Percentiles rank a stretch among this genome's conserved stretches.
phyloP scores from a whole-genome alignment of 2,113 vertebrate genomes.

The Noctilio leporinus region DNA sequence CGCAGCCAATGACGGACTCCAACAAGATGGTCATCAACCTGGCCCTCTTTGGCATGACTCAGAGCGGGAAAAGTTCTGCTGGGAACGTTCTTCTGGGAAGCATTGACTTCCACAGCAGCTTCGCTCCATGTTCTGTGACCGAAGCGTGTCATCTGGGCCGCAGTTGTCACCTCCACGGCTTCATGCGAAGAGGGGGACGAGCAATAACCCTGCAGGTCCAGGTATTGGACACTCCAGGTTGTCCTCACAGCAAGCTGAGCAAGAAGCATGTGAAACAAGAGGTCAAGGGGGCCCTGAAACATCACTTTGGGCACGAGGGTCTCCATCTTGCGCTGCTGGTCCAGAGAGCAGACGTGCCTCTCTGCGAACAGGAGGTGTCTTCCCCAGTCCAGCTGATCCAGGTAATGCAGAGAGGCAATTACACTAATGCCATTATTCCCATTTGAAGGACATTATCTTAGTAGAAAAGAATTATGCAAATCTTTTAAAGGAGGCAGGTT shows the following conservation, averaged over 20 bases:
- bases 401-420: conserved; percentile 57
- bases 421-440: not conserved
- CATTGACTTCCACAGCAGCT: conserved; percentile 77
- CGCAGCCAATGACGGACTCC: conserved; percentile 47
- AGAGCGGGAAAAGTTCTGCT: conserved; percentile 86
- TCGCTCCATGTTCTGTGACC: conserved; percentile 75
- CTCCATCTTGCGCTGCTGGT: conserved; percentile 83
- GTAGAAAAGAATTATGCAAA: not conserved
- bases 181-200: conserved; percentile 72
- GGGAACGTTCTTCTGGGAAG: conserved; percentile 87
- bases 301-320: conserved; percentile 75
- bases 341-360: conserved; percentile 79
- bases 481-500: not conserved
- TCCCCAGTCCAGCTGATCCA: conserved; percentile 69
- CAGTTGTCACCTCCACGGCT: conserved; percentile 63
- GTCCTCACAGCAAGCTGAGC: conserved; percentile 75
- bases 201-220: conserved; percentile 75
- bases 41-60: conserved; percentile 82
- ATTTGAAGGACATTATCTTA: not conserved
- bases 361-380: conserved; percentile 54
- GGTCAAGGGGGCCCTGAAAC: conserved; percentile 64
- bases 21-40: conserved; percentile 78
- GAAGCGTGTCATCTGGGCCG: conserved; percentile 59
- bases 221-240: conserved; percentile 84
- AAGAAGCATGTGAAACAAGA: conserved; percentile 60